These are phyloP conservation scores for Mantis religiosa DNA, from an alignment of 2,888 invertebrate species.

Conservation along the genomic window DNA sequence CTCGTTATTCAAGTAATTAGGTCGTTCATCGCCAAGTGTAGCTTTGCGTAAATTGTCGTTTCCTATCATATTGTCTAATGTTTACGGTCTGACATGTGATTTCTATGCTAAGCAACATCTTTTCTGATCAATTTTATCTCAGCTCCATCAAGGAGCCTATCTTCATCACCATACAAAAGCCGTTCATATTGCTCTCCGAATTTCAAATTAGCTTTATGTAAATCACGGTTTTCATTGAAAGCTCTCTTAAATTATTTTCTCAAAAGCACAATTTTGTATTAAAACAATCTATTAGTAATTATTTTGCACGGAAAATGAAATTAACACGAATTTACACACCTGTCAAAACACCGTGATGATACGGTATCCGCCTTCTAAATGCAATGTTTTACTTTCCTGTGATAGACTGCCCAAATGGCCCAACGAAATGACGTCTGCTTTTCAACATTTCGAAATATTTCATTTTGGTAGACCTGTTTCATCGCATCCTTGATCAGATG, in stretches of 20 bases:
- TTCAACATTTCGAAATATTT: not conserved
- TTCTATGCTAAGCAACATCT: not conserved
- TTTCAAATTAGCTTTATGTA: not conserved
- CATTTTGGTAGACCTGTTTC: not conserved
- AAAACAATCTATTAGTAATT: not conserved
- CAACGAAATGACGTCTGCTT: not conserved
- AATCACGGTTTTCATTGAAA: not conserved
- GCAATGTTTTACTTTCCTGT: not conserved
- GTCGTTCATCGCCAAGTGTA: not conserved
- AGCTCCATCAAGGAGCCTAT: not conserved
- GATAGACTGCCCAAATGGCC: not conserved
- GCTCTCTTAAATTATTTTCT: not conserved
- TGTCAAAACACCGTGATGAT: conserved; percentile 10
- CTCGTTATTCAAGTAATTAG: not conserved
- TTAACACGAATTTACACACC: not conserved
- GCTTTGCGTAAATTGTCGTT: not conserved
- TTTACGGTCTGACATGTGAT: not conserved
- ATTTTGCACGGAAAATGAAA: not conserved
- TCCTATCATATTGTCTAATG: not conserved
- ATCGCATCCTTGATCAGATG: not conserved
- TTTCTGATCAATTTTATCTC: not conserved
- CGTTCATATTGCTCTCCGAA: not conserved
- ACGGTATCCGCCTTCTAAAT: not conserved
- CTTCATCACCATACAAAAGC: not conserved
- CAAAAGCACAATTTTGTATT: not conserved